Conservation (phyloP, 2,113 vertebrate genomes). For the Bos javanicus region DNA sequence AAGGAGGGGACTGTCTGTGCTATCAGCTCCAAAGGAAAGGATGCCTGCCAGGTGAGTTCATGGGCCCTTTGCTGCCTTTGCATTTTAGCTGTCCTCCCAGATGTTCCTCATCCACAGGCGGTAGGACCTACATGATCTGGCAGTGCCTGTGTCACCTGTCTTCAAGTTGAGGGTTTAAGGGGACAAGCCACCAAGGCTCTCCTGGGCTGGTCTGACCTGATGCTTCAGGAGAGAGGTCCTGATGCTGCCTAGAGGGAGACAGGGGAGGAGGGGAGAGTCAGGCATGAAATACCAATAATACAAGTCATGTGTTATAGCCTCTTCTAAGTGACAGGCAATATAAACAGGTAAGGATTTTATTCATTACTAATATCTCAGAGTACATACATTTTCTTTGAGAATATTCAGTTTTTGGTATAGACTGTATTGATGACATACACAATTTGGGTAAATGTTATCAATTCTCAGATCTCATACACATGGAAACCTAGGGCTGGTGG, state of each 20-base stretch:
- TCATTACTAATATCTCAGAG: neutral
- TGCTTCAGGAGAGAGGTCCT: neutral
- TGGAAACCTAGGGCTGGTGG: neutral
- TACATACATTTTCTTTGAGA: neutral
- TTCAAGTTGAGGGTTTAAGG: neutral
- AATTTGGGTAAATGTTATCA: neutral
- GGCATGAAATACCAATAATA: neutral
- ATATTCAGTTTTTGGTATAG: neutral
- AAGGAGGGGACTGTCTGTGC: conserved; percentile 15
- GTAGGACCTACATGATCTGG: neutral
- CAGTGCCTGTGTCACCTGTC: neutral
- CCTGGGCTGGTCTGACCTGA: neutral
- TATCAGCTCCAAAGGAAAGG: neutral
- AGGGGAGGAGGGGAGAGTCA: neutral
- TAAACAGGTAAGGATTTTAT: neutral
- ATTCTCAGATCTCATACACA: neutral
- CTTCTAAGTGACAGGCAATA: neutral
- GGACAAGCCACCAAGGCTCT: neutral
- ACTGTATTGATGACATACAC: neutral
- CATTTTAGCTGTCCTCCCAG: neutral
- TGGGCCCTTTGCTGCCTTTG: neutral
- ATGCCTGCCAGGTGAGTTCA: conserved; percentile 58
- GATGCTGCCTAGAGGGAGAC: neutral
- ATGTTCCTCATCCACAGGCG: neutral
- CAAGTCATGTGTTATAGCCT: neutral